phyloP scores from a whole-genome alignment of 92 coral and sea anemone genomes.

The Heteractis magnifica region DNA sequence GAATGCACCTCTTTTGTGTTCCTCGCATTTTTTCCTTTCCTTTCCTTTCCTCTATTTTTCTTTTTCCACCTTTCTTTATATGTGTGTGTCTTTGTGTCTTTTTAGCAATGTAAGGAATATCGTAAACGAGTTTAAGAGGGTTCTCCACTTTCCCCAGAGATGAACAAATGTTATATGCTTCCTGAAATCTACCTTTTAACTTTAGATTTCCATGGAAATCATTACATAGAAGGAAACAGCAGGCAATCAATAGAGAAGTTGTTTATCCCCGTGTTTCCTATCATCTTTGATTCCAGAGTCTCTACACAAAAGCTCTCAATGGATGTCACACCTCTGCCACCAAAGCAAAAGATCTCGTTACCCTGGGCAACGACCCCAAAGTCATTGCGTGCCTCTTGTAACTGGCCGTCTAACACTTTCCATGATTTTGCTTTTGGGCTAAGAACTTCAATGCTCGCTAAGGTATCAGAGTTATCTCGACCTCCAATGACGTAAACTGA shows the following conservation, averaged over 20 bases:
- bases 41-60: background rate
- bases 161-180: no score
- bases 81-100: no score
- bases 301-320: conserved; percentile 66
- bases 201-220: no score
- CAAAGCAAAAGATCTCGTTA: conserved; percentile 72
- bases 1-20: background rate
- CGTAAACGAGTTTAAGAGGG: no score
- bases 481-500: conserved; percentile 81
- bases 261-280: conserved; percentile 70
- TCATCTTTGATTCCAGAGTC: conserved; percentile 57
- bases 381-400: conserved; percentile 80
- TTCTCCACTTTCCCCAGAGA: no score
- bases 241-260: conserved; percentile 77
- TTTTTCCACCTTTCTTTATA: background rate
- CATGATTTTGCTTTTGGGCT: conserved; percentile 65
- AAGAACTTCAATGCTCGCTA: conserved; percentile 68
- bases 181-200: background rate
- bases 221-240: conserved; percentile 58
- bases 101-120: no score
- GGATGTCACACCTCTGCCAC: conserved; percentile 83
- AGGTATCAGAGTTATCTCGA: conserved; percentile 69
- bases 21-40: background rate
- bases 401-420: conserved; percentile 35
- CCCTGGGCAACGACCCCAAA: conserved; percentile 70